Evolutionary conservation across 2,797 vertebrate species (phyloP).

Genomic region (Anguilla marmorata): DNA sequence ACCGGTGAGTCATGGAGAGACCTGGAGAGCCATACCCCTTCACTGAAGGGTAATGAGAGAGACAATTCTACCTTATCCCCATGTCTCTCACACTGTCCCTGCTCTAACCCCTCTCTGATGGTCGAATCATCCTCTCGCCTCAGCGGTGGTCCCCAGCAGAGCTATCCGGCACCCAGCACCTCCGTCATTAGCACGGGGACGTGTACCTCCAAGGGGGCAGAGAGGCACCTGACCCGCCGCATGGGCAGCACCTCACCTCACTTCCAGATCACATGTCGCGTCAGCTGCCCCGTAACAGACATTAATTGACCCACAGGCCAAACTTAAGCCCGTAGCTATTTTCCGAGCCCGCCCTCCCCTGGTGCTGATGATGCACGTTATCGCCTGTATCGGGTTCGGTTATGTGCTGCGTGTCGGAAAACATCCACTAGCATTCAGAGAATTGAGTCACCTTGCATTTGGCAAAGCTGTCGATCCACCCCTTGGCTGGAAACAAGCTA

Average conservation of each 20-base stretch:
- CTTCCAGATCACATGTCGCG: background rate
- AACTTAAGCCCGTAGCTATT: background rate
- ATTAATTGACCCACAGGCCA: background rate
- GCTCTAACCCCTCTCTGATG: background rate
- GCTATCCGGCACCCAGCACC: background rate
- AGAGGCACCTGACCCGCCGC: background rate
- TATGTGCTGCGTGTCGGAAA: background rate
- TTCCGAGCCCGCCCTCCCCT: background rate
- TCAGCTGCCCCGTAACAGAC: background rate
- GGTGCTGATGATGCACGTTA: background rate
- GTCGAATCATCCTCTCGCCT: background rate
- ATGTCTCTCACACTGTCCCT: background rate
- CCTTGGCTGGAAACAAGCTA: conserved; percentile 19
- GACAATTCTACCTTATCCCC: background rate
- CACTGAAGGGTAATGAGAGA: conserved; percentile 9
- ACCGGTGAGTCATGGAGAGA: background rate
- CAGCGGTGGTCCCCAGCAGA: background rate
- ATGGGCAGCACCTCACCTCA: background rate
- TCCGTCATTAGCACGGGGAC: background rate
- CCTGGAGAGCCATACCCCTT: background rate
- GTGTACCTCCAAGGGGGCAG: background rate
- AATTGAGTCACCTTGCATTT: conserved; percentile 25
- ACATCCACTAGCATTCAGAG: conserved; percentile 16
- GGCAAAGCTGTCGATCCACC: background rate
- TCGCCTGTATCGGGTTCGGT: background rate